Evolutionary conservation across 2,888 invertebrate genomes (phyloP).

Genomic region (Baccha elongata): DNA sequence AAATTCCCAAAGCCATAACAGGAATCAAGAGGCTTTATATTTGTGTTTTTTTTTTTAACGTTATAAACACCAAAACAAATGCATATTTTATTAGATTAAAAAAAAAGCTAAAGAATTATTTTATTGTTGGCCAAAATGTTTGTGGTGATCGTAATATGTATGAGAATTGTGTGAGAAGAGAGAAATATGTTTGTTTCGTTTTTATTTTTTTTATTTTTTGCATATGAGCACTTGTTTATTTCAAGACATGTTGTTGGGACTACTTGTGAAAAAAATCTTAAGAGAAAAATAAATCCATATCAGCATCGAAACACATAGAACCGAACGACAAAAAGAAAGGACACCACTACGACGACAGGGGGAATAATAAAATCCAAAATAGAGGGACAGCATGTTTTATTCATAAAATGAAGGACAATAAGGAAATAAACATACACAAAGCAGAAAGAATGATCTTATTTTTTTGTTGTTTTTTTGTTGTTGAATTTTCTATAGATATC

Average conservation of each 20-base stretch:
- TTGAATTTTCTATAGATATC: slow-evolving; percentile 16
- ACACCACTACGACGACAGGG: slow-evolving; percentile 29
- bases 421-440: slow-evolving; percentile 39
- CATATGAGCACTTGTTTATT: slow-evolving; percentile 27
- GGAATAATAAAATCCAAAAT: slow-evolving; percentile 66
- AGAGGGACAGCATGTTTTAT: slow-evolving; percentile 69
- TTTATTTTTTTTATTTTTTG: not conserved
- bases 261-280: not conserved
- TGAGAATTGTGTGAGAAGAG: slow-evolving; percentile 18
- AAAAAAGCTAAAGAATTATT: slow-evolving; percentile 41
- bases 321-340: slow-evolving; percentile 18
- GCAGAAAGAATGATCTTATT: slow-evolving; percentile 44
- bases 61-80: slow-evolving; percentile 45
- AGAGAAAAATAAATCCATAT: slow-evolving; percentile 53
- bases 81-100: slow-evolving; percentile 59
- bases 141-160: slow-evolving; percentile 39
- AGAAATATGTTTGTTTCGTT: slow-evolving; percentile 3
- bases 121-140: slow-evolving; percentile 57
- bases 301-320: slow-evolving; percentile 26
- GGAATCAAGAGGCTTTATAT: not conserved
- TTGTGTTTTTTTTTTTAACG: not conserved
- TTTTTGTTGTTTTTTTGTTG: slow-evolving; percentile 10
- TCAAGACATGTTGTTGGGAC: not conserved
- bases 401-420: slow-evolving; percentile 54
- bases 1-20: not conserved